phyloP scores from a whole-genome alignment of 2,113 vertebrate species.

The Neogobius melanostomus region DNA sequence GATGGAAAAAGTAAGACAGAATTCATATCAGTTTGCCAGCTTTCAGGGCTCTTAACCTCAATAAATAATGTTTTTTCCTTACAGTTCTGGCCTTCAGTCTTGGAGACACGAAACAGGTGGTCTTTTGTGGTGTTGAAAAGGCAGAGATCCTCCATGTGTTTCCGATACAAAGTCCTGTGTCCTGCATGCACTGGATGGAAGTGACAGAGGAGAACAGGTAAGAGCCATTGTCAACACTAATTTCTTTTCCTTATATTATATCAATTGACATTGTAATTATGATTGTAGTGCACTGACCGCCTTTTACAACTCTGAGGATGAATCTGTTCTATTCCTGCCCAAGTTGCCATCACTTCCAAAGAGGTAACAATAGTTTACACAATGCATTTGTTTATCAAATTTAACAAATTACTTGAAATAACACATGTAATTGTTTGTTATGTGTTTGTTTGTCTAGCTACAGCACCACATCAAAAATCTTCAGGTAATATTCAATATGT shows the following conservation, averaged over 20 bases:
- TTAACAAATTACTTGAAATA: background rate
- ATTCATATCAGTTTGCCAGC: background rate
- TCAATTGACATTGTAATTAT: background rate
- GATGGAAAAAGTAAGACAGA: conserved; percentile 92
- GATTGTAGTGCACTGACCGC: conserved; percentile 82
- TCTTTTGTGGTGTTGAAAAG: conserved; percentile 96
- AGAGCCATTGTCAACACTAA: background rate
- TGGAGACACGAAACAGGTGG: conserved; percentile 88
- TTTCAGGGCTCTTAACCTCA: background rate
- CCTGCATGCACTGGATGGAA: conserved; percentile 99
- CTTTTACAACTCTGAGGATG: conserved; percentile 91
- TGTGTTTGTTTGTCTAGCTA: conserved; percentile 76
- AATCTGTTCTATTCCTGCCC: conserved; percentile 90
- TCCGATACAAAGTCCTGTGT: conserved; percentile 81
- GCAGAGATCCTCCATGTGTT: conserved; percentile 95
- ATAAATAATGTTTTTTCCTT: conserved; percentile 2
- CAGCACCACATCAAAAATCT: conserved; percentile 94
- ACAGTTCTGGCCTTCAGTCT: conserved; percentile 94
- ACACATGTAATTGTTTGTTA: no score
- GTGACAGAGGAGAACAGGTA: conserved; percentile 92
- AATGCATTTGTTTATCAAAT: conserved; percentile 3
- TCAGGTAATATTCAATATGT: conserved; percentile 81
- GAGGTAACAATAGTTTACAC: conserved; percentile 76
- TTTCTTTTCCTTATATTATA: background rate
- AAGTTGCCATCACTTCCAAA: conserved; percentile 93